Evolutionary conservation across 2,888 invertebrate species (phyloP), one percentile per base, ranked within the genome.

Genomic region (Pristionchus japonicus): DNA sequence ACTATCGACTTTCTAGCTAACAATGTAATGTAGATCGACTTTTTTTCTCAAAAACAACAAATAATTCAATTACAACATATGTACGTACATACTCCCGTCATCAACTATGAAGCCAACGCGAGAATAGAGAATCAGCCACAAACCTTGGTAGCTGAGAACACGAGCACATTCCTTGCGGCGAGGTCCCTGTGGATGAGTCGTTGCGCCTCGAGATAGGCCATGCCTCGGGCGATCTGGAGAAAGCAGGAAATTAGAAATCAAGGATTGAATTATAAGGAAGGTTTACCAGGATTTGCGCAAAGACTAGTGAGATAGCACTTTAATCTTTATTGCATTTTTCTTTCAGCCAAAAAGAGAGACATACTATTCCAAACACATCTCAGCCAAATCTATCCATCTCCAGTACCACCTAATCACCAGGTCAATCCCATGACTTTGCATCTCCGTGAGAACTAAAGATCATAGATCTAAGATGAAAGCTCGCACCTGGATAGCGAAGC

Each of bases 171-270:
- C 92, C 99, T 96, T 49, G 99, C 98, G 3, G 99, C 99, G 94
- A 99, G 96, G 95, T 99, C 99, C 93, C 99, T 96, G 95, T 99
- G 99, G 94, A 99, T 98, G 93, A 99, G 96, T 95, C 98, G 96
- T 95, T 98, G 98, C 90, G 96, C 97, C 95, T 98, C 98, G 92
- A 99, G 96, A 95, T 99, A 99, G 95, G 97, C 97, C 99, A 99
- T 99, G 86, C 99, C 99, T 95, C 86, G 86, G 13, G 92, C 91
- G 86, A 92, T 92, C 90, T 92, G 92, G n/a, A n/a, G n/a, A 23
- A 57, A 15, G 57, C 23, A n/a, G 27, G 20, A 89, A 61, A 52
- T 83, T 27, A 49, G n/a, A 82, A 20, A 52, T 82, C 34, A 77
- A 31, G 27, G 57, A 57, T 17, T 20, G n/a, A n/a, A n/a, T n/a